phyloP scores from a whole-genome alignment of 2,113 vertebrate species.

The Neodon shergylaensis region DNA sequence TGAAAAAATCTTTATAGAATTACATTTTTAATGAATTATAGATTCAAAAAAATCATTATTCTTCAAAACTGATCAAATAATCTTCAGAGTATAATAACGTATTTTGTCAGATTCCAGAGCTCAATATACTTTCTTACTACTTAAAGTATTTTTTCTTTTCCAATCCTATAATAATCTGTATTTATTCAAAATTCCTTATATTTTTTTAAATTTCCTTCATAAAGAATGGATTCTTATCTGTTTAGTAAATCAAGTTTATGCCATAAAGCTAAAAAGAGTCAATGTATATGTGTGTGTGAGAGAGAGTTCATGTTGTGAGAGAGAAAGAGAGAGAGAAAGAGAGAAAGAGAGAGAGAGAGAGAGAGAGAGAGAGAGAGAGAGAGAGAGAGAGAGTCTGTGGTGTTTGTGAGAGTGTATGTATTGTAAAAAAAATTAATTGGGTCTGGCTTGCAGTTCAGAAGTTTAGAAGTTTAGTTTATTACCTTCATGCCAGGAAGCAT shows the following conservation, averaged over 20 bases:
- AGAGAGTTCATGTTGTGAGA: too few species aligned
- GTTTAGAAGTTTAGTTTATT: too few species aligned
- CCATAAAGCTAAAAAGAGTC: not conserved
- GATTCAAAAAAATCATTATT: not conserved
- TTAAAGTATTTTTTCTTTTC: not conserved
- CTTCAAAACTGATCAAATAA: not conserved
- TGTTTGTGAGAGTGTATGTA: too few species aligned
- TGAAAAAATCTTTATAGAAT: slow-evolving; percentile 5
- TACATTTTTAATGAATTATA: not conserved
- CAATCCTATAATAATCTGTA: not conserved
- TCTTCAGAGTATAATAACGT: not conserved
- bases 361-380: too few species aligned
- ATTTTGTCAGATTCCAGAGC: not conserved
- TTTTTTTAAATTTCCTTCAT: not conserved
- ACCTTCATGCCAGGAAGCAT: too few species aligned
- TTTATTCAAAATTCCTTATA: not conserved
- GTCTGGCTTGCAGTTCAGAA: too few species aligned
- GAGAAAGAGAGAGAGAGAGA: too few species aligned
- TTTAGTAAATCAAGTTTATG: not conserved
- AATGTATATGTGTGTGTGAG: not conserved
- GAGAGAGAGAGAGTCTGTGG: too few species aligned
- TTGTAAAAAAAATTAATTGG: too few species aligned
- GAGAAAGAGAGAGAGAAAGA: too few species aligned
- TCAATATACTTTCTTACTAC: not conserved
- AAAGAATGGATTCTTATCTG: not conserved